Evolutionary conservation across 1,140 invertebrate genomes (phyloP).

Genomic region (Drosophila sechellia): DNA sequence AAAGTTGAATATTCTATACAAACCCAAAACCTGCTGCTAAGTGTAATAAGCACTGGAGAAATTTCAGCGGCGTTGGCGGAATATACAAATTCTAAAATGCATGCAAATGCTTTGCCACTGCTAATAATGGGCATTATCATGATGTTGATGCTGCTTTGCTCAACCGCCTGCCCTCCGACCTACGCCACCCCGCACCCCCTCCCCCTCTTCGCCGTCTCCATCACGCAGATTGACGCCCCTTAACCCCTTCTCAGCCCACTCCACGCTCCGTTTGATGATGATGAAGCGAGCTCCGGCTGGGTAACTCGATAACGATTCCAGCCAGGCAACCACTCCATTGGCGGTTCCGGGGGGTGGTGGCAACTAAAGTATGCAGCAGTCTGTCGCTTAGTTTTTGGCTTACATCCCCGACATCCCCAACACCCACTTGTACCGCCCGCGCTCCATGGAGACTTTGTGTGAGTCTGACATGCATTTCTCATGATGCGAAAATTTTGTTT

Average conservation of each 20-base stretch:
- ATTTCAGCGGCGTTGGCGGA: constrained; percentile 23
- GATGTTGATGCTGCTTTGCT: constrained; percentile 50
- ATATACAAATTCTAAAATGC: constrained; percentile 70
- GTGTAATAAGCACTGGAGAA: constrained; percentile 34
- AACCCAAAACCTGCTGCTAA: constrained; percentile 1
- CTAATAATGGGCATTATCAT: constrained; percentile 79
- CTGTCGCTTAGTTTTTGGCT: constrained; percentile 55
- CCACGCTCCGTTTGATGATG: constrained; percentile 13
- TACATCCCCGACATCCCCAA: constrained; percentile 3
- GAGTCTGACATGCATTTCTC: constrained; percentile 71
- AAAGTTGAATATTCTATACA: not conserved
- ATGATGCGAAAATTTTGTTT: constrained; percentile 76
- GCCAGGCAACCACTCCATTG: constrained; percentile 30
- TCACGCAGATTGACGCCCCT: not conserved
- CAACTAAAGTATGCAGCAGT: constrained; percentile 5
- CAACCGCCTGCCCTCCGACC: constrained; percentile 15
- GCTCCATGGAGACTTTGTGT: constrained; percentile 47
- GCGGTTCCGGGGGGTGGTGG: constrained; percentile 12
- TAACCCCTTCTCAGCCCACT: not conserved
- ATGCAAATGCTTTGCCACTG: constrained; percentile 69
- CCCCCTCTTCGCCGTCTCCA: not conserved
- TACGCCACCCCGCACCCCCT: not conserved
- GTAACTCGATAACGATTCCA: constrained; percentile 71
- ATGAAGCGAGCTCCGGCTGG: constrained; percentile 23
- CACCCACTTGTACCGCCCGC: not conserved